Base-by-base conservation (phyloP, 1,140 invertebrate species). In the Sinonovacula constricta region DNA sequence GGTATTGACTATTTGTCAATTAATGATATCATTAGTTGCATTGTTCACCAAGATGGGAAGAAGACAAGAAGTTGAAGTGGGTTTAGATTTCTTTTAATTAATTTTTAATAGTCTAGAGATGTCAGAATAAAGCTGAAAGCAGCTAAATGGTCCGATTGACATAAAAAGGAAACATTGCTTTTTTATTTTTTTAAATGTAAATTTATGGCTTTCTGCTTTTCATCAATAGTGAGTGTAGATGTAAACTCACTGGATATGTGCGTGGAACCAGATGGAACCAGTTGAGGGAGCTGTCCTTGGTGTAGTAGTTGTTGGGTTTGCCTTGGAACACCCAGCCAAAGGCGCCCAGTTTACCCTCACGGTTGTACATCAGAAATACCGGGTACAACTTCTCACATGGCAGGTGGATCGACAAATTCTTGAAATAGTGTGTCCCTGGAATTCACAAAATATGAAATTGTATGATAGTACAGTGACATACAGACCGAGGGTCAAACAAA, bases 241-340 rank as follows among this genome's bases (percentile, higher is more conserved):
- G 28, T 18, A 65, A 12, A 66, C 62, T 76, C 45, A 76, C 72
- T n/a, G 72, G 72, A 76, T 76, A 76, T 66, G 63, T 76, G 26
- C 24, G 18, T 1, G 72, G 62, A 12, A 30, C 30, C 24, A 76
- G 72, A 18, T 39, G 59, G 33, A 78, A 78, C 75, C 75, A 78
- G 22, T 59, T 30, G 24, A 36, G 15, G 1, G 30, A 26, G 22
- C n/a, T 28, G 28, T 67, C 72, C 4, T 76, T 59, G 1, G 45
- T n/a, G 33, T 67, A 56, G 22, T 66, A 45, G 26, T 39, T 67
- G 60, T 67, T 56, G 26, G 72, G 72, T 12, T 34, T 4, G 10
- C 86, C 88, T 71, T 89, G 88, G 77, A 89, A 89, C 30, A 85
- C 78, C 86, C 86, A 88, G n/a, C 88, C 88, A 74, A 89, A 89